Evolutionary conservation across 1,140 invertebrate species (phyloP).

Genomic region (Reticulitermes speratus): DNA sequence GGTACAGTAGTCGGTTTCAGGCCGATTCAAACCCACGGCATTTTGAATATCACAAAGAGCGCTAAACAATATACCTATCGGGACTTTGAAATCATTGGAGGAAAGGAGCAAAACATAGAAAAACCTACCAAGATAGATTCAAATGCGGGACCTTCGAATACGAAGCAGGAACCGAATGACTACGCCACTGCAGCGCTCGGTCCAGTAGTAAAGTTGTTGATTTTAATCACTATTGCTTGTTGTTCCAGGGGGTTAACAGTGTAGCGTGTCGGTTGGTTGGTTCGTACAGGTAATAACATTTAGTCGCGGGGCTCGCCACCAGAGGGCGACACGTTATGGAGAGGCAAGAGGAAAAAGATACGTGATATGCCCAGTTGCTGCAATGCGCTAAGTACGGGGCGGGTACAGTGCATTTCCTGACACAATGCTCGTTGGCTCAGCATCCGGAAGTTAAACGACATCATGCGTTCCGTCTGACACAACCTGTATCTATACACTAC

Average conservation of each 20-base stretch:
- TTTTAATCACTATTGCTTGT: slow-evolving; percentile 28
- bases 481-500: too few relatives aligned
- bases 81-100: too few relatives aligned
- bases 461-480: too few relatives aligned
- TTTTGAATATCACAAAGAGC: too few relatives aligned
- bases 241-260: background rate
- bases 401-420: background rate
- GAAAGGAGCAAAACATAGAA: too few relatives aligned
- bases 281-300: slow-evolving; percentile 19
- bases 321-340: background rate
- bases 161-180: background rate
- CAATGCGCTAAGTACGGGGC: background rate
- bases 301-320: slow-evolving; percentile 5
- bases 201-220: slow-evolving; percentile 22
- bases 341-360: background rate
- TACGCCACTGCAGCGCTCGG: too few relatives aligned
- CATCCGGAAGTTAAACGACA: too few relatives aligned
- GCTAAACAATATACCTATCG: too few relatives aligned
- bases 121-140: too few relatives aligned
- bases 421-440: background rate
- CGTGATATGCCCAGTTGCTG: slow-evolving; percentile 21
- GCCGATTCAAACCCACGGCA: too few relatives aligned
- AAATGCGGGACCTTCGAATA: background rate
- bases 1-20: too few relatives aligned
- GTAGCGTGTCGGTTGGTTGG: background rate